Percentiles rank a stretch among this genome's conserved stretches.
Conservation (phyloP, 2,888 invertebrate genomes). For the Pristionchus fissidentatus region DNA sequence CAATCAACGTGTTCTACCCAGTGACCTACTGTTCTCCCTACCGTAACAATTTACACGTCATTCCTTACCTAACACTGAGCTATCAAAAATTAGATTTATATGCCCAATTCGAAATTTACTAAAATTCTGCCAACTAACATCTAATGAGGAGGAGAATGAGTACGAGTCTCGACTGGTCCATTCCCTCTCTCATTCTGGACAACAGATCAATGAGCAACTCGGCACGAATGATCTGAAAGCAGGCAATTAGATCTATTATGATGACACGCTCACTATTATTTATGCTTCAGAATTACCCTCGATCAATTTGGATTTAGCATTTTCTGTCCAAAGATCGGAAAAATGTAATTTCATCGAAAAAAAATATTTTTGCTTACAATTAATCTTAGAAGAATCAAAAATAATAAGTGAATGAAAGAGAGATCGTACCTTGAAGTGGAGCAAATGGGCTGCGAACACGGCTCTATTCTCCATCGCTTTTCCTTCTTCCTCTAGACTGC, state of each 20-base stretch:
- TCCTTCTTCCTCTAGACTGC: slow-evolving; percentile 53
- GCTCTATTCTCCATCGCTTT: slow-evolving; percentile 63
- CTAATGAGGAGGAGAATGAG: slow-evolving; percentile 86
- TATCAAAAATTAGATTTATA: neutral
- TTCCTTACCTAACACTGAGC: no score
- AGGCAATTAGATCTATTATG: no score
- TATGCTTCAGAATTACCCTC: slow-evolving; percentile 50
- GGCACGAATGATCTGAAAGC: slow-evolving; percentile 85
- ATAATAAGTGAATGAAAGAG: neutral
- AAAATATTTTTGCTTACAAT: no score
- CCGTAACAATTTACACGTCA: no score
- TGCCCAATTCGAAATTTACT: neutral
- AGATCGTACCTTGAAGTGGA: slow-evolving; percentile 55
- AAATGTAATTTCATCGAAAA: no score
- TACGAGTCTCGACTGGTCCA: slow-evolving; percentile 87
- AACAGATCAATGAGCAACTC: slow-evolving; percentile 87
- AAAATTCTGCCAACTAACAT: slow-evolving; percentile 75
- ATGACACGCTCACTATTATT: no score
- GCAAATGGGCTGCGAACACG: slow-evolving; percentile 58
- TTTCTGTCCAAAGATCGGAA: no score
- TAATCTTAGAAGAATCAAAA: no score
- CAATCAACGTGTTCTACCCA: neutral
- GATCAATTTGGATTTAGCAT: no score
- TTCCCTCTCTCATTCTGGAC: slow-evolving; percentile 81
- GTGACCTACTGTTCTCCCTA: no score